Percentiles rank a stretch among this genome's conserved stretches.
These are phyloP conservation scores for Bombus confusus DNA, from an alignment of 1,140 invertebrate species.

Conservation along the genomic window DNA sequence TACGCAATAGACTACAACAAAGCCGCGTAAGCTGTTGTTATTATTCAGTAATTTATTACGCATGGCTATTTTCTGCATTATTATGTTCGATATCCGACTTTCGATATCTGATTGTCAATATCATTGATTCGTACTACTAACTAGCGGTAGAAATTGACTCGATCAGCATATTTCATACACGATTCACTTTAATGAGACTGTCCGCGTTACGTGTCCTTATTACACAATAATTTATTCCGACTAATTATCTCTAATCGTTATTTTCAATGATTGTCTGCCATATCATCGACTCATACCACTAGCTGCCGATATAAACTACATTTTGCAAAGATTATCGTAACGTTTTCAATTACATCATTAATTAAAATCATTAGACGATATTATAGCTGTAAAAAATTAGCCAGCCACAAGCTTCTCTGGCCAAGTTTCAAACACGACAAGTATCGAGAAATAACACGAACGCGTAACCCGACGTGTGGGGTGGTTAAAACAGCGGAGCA, in stretches of 20 bases:
- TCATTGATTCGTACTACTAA: not conserved
- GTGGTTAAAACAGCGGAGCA: conserved; percentile 66
- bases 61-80: not conserved
- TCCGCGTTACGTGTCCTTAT: not conserved
- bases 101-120: not conserved
- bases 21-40: not conserved
- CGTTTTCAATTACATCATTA: not conserved
- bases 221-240: not conserved
- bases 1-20: too few relatives aligned
- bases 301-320: not conserved
- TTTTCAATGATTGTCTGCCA: not conserved
- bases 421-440: conserved; percentile 22
- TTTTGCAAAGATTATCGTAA: not conserved
- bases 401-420: not conserved
- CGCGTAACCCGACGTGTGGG: conserved; percentile 3
- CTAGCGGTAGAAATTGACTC: not conserved
- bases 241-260: not conserved
- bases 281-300: not conserved
- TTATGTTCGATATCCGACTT: not conserved
- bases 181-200: not conserved
- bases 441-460: conserved; percentile 36
- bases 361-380: too few relatives aligned
- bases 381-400: not conserved
- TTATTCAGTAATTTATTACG: not conserved
- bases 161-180: not conserved